Percentiles rank a stretch among this genome's conserved stretches.
Conservation (phyloP, 1,140 invertebrate species). For the Paramacrobiotus metropolitanus region DNA sequence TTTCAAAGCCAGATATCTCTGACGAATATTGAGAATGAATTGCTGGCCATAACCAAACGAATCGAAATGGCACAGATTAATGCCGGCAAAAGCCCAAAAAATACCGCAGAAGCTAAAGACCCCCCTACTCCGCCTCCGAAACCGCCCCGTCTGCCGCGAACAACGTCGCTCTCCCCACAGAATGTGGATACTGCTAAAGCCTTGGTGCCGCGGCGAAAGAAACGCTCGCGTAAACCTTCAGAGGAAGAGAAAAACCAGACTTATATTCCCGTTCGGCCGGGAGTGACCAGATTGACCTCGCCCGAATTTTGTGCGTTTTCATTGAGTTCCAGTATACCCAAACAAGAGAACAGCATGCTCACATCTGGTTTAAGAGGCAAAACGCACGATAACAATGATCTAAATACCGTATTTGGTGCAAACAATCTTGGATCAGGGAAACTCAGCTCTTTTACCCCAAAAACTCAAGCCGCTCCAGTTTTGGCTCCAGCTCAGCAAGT, state of each 20-base stretch:
- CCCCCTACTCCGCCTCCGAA: slow-evolving; percentile 14
- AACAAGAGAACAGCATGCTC: too few relatives aligned
- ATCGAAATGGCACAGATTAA: too few relatives aligned
- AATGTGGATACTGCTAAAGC: not conserved
- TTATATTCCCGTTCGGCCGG: slow-evolving; percentile 12
- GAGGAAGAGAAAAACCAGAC: slow-evolving; percentile 11
- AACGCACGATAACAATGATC: too few relatives aligned
- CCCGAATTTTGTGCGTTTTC: slow-evolving; percentile 1
- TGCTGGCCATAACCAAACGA: slow-evolving; percentile 28
- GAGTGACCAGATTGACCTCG: not conserved
- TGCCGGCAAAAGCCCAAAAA: too few relatives aligned
- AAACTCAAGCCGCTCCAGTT: too few relatives aligned
- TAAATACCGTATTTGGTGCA: too few relatives aligned
- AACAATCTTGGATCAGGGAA: too few relatives aligned
- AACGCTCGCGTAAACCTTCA: not conserved
- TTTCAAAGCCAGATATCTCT: slow-evolving; percentile 15
- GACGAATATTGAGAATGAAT: slow-evolving; percentile 26
- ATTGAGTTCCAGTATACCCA: too few relatives aligned
- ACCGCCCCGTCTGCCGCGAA: slow-evolving; percentile 16
- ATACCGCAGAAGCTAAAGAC: slow-evolving; percentile 29
- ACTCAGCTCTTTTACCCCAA: too few relatives aligned
- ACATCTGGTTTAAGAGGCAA: too few relatives aligned
- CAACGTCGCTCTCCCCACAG: slow-evolving; percentile 18
- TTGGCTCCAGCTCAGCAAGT: too few relatives aligned
- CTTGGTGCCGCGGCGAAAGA: not conserved